Base-by-base conservation (phyloP, 2,113 vertebrate species). In the Cavia aperea region DNA sequence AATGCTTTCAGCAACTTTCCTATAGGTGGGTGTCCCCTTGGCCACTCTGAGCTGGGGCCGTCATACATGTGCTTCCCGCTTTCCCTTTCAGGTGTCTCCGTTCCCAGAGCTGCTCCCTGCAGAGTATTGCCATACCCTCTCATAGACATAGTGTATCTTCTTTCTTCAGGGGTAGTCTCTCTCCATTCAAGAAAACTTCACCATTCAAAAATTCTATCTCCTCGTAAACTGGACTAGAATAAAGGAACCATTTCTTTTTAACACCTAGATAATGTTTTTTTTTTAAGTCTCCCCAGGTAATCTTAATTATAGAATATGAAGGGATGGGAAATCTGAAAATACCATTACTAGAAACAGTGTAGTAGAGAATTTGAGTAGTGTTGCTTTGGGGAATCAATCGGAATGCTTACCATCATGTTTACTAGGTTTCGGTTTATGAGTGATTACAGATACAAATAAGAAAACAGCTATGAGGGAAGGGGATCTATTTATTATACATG, bases 1-100 rank as follows among this genome's bases (percentile, higher is more conserved):
- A 98, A 97, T 84, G 98, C 99, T 83, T 99, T 98, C 98, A 98
- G 98, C 98, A 99, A 97, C 98, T 99, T 99, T 97, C 98, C 99
- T 97, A 98, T 99, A 98, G 99, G 99, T 99, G 93, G 46, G 98
- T 98, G 60, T 93, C 90, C 95, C 54, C 75, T 79, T 65, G 7
- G 31, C 63, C 88, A 86, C 1, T 7, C 81, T 31, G 65, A 7
- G 0, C 39, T 26, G 9, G 21, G 36, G 49, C 54, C 1, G 8
- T 39, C 90, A 66, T 65, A 94, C 1, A 68, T 73, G 33, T 77
- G 13, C 63, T 46, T 65, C 93, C 78, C 94, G 11, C 78, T 24
- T 11, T 19, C 68, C 12, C 18, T 8, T 36, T 60, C 6, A 63
- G 85, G n/a, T 43, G 46, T 87, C 15, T 78, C 62, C 62, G 81